Conservation (phyloP, 1,140 invertebrate species). For the Drosophila prosaltans region DNA sequence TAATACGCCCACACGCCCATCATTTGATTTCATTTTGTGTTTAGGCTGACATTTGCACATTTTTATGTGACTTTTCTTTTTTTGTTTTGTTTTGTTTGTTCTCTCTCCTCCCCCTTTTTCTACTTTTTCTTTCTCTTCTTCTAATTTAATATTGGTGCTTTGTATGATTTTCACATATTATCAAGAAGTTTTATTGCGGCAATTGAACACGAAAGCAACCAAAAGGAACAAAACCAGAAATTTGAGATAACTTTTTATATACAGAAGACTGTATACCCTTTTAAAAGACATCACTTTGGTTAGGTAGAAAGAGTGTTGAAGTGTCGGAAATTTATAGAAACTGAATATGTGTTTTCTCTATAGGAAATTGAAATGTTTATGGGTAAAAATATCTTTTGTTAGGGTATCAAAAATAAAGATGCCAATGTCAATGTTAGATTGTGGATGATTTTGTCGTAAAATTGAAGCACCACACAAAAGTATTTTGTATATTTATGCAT, state of each 20-base stretch:
- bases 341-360: no score
- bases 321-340: no score
- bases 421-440: constrained; percentile 13
- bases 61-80: constrained; percentile 60
- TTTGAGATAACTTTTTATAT: neutral
- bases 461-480: constrained; percentile 73
- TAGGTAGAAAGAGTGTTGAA: neutral
- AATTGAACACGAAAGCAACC: constrained; percentile 76
- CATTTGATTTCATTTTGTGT: constrained; percentile 28
- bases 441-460: constrained; percentile 67
- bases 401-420: neutral
- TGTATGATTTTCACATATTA: constrained; percentile 82
- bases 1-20: constrained; percentile 19
- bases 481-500: constrained; percentile 45
- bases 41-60: constrained; percentile 63
- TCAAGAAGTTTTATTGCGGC: constrained; percentile 80
- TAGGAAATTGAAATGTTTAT: no score
- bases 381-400: neutral
- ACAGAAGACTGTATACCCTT: neutral
- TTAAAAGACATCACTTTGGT: neutral
- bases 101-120: neutral
- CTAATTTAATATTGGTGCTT: constrained; percentile 81
- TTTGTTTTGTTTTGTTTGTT: constrained; percentile 12
- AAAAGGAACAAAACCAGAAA: constrained; percentile 7
- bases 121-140: constrained; percentile 44